A percentile compares a stretch with the other conserved stretches of the same genome.
These are phyloP conservation scores for Bettongia penicillata DNA, from an alignment of 2,113 vertebrate species.

Conservation along the genomic window DNA sequence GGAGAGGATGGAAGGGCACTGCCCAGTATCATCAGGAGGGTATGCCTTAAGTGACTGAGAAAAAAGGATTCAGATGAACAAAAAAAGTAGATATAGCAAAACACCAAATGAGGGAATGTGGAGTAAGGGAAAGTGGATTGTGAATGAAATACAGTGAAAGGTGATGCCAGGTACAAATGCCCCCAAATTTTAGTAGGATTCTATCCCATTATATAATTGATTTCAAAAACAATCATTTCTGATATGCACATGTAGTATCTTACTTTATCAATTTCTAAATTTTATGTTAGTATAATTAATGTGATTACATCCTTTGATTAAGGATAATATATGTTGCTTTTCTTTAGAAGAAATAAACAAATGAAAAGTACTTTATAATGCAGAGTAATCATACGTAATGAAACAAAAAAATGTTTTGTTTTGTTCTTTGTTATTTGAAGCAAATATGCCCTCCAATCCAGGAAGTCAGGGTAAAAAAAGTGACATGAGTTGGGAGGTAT, in stretches of 20 bases:
- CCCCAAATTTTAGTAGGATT: too few species aligned
- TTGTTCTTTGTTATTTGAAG: not conserved
- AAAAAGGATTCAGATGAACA: not conserved
- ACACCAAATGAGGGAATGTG: too few species aligned
- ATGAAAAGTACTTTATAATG: not conserved
- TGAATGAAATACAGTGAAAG: too few species aligned
- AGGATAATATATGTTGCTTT: not conserved
- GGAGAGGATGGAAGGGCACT: not conserved
- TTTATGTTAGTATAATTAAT: not conserved
- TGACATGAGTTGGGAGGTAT: not conserved
- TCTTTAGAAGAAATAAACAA: not conserved
- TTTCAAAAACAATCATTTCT: too few species aligned
- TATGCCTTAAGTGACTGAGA: not conserved
- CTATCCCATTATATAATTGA: too few species aligned
- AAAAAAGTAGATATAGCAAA: not conserved
- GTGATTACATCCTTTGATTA: not conserved
- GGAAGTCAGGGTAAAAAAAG: not conserved
- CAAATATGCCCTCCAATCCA: not conserved
- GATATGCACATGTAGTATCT: not conserved
- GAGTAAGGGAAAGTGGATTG: too few species aligned
- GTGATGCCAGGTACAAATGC: too few species aligned
- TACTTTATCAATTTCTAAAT: not conserved
- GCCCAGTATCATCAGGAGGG: not conserved
- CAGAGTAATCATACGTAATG: not conserved
- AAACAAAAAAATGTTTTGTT: not conserved